Conservation (phyloP, 1,140 invertebrate genomes). For the Epicauta chinensis region DNA sequence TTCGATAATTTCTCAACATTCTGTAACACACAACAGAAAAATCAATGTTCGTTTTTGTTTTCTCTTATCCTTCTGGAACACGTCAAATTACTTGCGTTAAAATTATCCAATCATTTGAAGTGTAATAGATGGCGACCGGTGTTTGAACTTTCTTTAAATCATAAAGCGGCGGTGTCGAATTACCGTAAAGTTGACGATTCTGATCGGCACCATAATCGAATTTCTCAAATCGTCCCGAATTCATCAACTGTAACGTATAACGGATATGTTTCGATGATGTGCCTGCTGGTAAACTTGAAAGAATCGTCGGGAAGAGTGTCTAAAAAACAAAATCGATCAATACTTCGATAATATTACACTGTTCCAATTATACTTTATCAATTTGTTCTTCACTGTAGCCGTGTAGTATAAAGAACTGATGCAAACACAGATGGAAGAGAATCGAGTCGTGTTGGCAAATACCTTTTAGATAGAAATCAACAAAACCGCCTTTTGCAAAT, state of each 20-base stretch:
- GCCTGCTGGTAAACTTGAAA: constrained; percentile 14
- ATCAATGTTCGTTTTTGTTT: no score
- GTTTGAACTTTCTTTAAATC: constrained; percentile 1
- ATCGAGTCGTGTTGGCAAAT: constrained; percentile 3
- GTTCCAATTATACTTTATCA: constrained; percentile 13
- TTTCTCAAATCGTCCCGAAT: constrained; percentile 23
- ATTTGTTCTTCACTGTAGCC: constrained; percentile 10
- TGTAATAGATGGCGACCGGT: constrained; percentile 5
- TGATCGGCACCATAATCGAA: constrained; percentile 21
- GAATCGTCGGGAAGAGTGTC: constrained; percentile 7
- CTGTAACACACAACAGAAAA: constrained; percentile 13
- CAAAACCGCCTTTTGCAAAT: background rate
- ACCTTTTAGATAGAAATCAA: background rate
- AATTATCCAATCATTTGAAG: constrained; percentile 3
- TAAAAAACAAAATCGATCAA: background rate
- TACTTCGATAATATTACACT: constrained; percentile 3
- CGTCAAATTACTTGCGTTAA: background rate
- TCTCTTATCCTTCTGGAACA: no score
- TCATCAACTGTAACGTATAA: constrained; percentile 17
- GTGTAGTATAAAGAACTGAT: constrained; percentile 10
- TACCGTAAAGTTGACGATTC: constrained; percentile 3
- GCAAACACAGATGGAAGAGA: background rate
- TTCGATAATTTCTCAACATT: constrained; percentile 19
- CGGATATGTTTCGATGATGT: constrained; percentile 17
- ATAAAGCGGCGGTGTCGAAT: constrained; percentile 5